Percentiles rank a stretch among this genome's conserved stretches.
Evolutionary conservation across 2,888 invertebrate genomes (phyloP).

Genomic region (Drosophila siamana): DNA sequence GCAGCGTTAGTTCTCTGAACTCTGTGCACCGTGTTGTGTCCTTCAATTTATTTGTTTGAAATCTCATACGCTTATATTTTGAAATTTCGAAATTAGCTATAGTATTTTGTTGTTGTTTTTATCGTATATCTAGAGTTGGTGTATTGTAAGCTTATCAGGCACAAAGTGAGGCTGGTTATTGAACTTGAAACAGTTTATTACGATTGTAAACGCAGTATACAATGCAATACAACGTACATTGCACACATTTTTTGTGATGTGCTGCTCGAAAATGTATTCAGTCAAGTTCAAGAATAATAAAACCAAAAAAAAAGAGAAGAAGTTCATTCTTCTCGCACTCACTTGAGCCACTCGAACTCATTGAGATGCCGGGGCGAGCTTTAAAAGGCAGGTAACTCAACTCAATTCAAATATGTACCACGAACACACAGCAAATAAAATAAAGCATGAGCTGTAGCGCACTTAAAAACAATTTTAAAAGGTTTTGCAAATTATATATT

Average conservation of each 20-base stretch:
- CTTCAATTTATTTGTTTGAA: conserved; percentile 8
- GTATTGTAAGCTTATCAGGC: conserved; percentile 14
- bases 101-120: conserved; percentile 1
- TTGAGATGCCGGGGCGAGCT: conserved; percentile 29
- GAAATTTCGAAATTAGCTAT: not conserved
- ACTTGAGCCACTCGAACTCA: conserved; percentile 7
- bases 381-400: conserved; percentile 24
- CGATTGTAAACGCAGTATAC: conserved; percentile 15
- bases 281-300: conserved; percentile 6
- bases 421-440: conserved; percentile 41
- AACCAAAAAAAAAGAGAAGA: conserved; percentile 2
- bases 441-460: conserved; percentile 23
- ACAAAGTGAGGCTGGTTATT: conserved; percentile 14
- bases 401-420: conserved; percentile 53
- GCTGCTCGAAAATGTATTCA: not conserved
- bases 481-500: conserved; percentile 62
- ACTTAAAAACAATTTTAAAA: conserved; percentile 70
- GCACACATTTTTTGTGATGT: conserved; percentile 1
- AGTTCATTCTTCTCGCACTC: not conserved
- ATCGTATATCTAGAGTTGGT: conserved; percentile 6
- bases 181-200: conserved; percentile 24
- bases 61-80: not conserved
- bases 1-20: conserved; percentile 18
- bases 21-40: conserved; percentile 2
- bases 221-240: not conserved